Base-by-base conservation (phyloP, 2,113 vertebrate species). In the Nothocercus nigrocapillus region DNA sequence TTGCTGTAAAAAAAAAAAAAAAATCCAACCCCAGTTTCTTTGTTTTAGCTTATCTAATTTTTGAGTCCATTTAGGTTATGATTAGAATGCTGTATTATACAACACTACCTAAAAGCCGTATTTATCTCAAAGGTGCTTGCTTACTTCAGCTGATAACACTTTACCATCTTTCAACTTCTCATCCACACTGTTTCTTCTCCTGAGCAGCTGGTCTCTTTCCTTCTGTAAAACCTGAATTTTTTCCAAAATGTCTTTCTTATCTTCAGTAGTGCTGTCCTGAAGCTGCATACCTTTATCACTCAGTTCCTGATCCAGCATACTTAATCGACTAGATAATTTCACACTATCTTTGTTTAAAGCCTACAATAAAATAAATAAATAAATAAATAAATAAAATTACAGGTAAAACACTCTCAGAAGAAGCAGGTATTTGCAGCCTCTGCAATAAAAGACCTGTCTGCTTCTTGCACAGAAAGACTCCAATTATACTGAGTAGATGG, bases 141-240 rank as follows among this genome's bases (percentile, higher is more conserved):
- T 98, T 97, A 99, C 99, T 98, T 99, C 97, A 47, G 95, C 56
- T 44, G 98, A 98, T 64, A 99, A 97, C 76, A 98, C 92, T 72
- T 95, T 96, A 89, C 98, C 98, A 87, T 97, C 98, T 96, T 97
- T 98, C 72, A 99, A 97, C 96, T 98, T 98, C 32, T 98, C 95
- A 45, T 99, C 30, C 16, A 58, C 30, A 58, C 94, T 95, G 98
- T 97, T 96, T 98, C 32, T 97, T 96, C 96, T 98, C 96, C 90
- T 98, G 91, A 97, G 96, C 18, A 99, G 97, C 44, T 95, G 89
- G 75, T 98, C 97, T 81, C 97, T 98, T 97, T 99, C 98, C 54
- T 83, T 96, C 66, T 98, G 98, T 8, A 98, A 97, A 47, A 86
- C 90, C 90, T 98, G 96, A 79, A 98, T 97, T 90, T 98, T 98